Conservation (phyloP, 2,797 vertebrate species). For the Dendrocincla tyrannina region DNA sequence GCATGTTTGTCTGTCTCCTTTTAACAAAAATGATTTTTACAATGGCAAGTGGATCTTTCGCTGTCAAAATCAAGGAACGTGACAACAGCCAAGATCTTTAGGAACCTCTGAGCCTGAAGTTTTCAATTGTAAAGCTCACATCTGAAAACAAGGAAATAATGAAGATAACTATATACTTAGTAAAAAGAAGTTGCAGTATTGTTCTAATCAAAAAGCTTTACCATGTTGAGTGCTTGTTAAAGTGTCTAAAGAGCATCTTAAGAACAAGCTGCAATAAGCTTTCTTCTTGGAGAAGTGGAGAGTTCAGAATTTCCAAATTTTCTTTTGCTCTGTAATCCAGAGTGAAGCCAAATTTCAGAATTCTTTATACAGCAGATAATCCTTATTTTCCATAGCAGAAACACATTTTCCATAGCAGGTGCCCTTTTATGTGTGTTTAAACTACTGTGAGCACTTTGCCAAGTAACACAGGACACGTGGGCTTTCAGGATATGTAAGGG, state of each 20-base stretch:
- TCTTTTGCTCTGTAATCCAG: not conserved
- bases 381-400: not conserved
- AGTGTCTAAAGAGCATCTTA: not conserved
- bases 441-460: not conserved
- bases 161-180: not conserved
- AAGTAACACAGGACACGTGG: not conserved
- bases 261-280: not conserved
- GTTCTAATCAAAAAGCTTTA: not conserved
- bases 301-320: not conserved
- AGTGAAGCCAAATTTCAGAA: not conserved
- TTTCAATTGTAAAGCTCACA: not conserved
- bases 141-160: conserved; percentile 3
- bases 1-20: not conserved
- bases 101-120: not conserved
- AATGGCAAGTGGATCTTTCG: conserved; percentile 18
- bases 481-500: not conserved
- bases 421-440: not conserved
- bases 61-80: conserved; percentile 3
- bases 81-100: conserved; percentile 18
- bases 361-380: not conserved
- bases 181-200: not conserved
- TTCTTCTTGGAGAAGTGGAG: not conserved
- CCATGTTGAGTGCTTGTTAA: not conserved
- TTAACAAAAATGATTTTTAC: conserved; percentile 8
- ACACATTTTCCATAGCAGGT: not conserved